phyloP scores from a whole-genome alignment of 2,113 vertebrate species.

The Galemys pyrenaicus region DNA sequence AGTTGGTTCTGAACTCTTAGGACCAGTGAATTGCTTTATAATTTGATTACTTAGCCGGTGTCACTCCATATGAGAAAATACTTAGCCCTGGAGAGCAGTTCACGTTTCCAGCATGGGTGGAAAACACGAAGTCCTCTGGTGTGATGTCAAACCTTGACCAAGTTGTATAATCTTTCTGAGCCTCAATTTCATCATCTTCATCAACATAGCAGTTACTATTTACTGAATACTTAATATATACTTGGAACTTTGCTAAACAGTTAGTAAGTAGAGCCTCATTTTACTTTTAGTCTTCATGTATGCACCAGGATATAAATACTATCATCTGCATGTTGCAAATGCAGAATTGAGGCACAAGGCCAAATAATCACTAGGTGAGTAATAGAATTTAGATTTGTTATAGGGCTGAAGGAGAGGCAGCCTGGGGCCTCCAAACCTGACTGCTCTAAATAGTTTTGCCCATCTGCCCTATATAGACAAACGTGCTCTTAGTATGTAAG shows the following conservation, averaged over 20 bases:
- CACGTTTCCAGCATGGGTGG: neutral
- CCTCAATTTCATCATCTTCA: neutral
- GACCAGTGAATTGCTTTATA: neutral
- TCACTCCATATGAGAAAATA: neutral
- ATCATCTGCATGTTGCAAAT: neutral
- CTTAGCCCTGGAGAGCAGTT: neutral
- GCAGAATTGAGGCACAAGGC: neutral
- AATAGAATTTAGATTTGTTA: neutral
- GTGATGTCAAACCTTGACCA: neutral
- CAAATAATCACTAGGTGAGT: neutral
- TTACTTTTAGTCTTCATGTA: neutral
- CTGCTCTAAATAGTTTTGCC: too few species aligned
- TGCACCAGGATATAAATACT: neutral
- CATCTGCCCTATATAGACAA: too few species aligned
- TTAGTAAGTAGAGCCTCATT: neutral
- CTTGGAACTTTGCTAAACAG: neutral
- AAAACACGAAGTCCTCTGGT: rapidly evolving
- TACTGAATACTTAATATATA: neutral
- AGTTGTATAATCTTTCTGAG: neutral
- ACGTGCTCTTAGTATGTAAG: too few species aligned
- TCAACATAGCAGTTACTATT: neutral
- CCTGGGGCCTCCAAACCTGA: too few species aligned
- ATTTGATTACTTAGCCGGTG: neutral
- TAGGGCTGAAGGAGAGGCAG: too few species aligned
- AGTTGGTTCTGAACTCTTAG: neutral